Evolutionary conservation across 2,888 invertebrate species (phyloP), one percentile per base, ranked within the genome.

Genomic region (Ferdinandea cuprea): DNA sequence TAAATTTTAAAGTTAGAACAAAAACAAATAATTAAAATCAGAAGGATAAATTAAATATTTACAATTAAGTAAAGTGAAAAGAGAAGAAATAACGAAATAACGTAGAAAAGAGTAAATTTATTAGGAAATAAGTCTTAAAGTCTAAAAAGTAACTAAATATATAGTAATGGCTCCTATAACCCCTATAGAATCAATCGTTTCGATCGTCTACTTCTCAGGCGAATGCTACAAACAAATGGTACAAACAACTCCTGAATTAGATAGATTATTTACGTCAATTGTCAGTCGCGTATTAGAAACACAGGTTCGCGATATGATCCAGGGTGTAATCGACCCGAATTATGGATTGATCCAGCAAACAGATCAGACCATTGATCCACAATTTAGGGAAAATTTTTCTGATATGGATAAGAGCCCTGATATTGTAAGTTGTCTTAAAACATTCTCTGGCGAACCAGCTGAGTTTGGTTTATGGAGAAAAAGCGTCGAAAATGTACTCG

Each of bases 401-500:
- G n/a, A n/a, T n/a, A n/a, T n/a, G n/a, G n/a, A n/a, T n/a, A n/a
- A n/a, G n/a, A n/a, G n/a, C n/a, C n/a, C n/a, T n/a, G n/a, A n/a
- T n/a, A n/a, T n/a, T n/a, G n/a, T n/a, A n/a, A n/a, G n/a, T n/a
- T n/a, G n/a, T n/a, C n/a, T n/a, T n/a, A n/a, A n/a, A n/a, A 37
- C 37, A 13, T 61, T 66, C 19, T 52, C 66, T 9, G 66, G 66
- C 19, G 28, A 37, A 8, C 17, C 30, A 4, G 37, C 13, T 15
- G 66, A 66, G 25, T 66, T 66, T 21, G 21, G 66, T 25, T 66
- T 52, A n/a, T 50, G 68, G 44, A 40, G 32, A 48, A 66, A 78
- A 48, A 72, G 72, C 30, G 72, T 78, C 4, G 79, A 85, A 30
- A 40, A 71, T 8, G 59, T 85, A 7, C 40, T 85, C 4, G 46